Percentiles rank a stretch among this genome's conserved stretches.
These are phyloP conservation scores for Oceanodroma tethys DNA, from an alignment of 2,113 vertebrate genomes.

Conservation along the genomic window DNA sequence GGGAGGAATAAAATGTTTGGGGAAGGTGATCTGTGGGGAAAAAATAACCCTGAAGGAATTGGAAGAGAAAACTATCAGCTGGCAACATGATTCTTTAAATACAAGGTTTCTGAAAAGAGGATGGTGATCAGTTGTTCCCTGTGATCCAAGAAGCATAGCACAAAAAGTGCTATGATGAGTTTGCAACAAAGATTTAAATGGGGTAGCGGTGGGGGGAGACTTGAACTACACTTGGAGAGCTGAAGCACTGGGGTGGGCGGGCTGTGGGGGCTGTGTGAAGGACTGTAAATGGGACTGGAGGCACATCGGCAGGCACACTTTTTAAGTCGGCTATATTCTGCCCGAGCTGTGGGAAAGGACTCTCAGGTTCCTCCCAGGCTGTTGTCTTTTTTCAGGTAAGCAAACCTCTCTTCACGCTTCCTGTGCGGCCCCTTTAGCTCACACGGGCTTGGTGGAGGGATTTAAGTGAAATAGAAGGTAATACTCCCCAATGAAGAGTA, in stretches of 20 bases:
- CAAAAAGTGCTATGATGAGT: neutral
- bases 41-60: neutral
- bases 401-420: neutral
- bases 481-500: neutral
- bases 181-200: neutral
- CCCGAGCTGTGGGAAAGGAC: neutral
- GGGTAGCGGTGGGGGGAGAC: neutral
- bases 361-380: neutral
- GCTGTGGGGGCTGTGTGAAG: neutral
- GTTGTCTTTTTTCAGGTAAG: neutral
- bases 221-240: neutral
- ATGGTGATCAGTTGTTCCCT: neutral
- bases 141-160: neutral
- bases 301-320: neutral
- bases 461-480: neutral
- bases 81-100: neutral
- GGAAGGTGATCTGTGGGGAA: neutral
- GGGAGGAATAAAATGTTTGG: neutral
- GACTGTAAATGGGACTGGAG: neutral
- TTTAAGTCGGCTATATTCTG: neutral
- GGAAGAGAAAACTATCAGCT: neutral
- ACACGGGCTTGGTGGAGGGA: fast-evolving
- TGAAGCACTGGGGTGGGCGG: neutral
- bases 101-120: neutral
- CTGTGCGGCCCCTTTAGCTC: neutral